Evolutionary conservation across 2,888 invertebrate species (phyloP), one percentile per base, ranked within the genome.

Genomic region (Autographa pulchrina): DNA sequence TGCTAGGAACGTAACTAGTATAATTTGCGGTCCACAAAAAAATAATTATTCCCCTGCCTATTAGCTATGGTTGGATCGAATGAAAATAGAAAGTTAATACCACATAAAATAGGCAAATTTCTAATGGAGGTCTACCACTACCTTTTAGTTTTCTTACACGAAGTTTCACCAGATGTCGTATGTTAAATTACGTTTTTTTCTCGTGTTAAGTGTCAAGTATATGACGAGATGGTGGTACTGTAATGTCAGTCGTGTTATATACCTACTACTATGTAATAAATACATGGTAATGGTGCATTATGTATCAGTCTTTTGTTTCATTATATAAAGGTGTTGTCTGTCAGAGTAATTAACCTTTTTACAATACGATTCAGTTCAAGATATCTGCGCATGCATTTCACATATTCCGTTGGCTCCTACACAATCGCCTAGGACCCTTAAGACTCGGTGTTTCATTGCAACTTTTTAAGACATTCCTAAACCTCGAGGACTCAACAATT

Each of bases 71-170:
- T 74, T 65, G 72, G 69, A 70, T 75, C 65, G 63, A 61, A 74
- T 63, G 74, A 41, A 77, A 72, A 78, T 82, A 80, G 85, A 85
- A 83, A 85, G 79, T 78, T 80, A 75, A 80, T 80, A 66, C 38
- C 56, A 77, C 68, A 72, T 70, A 61, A 70, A 74, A 75, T 74
- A 80, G 68, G 77, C 63, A 72, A 80, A 82, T 84, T 83, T 85
- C 85, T 85, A 84, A 83, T 85, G 75, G 72, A 66, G 71, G 43
- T 72, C 25, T 35, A 68, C 54, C 68, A 68, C 64, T 67, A 70
- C 70, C 71, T 78, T 80, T 83, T 67, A 75, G 72, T 74, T 77
- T 80, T 75, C 79, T 79, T 81, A 69, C 60, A 56, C 43, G 56
- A n/a, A 72, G 70, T 85, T 84, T 83, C 82, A 68, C 74, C 56